phyloP scores from a whole-genome alignment of 2,113 vertebrate species.

The Geococcyx californianus region DNA sequence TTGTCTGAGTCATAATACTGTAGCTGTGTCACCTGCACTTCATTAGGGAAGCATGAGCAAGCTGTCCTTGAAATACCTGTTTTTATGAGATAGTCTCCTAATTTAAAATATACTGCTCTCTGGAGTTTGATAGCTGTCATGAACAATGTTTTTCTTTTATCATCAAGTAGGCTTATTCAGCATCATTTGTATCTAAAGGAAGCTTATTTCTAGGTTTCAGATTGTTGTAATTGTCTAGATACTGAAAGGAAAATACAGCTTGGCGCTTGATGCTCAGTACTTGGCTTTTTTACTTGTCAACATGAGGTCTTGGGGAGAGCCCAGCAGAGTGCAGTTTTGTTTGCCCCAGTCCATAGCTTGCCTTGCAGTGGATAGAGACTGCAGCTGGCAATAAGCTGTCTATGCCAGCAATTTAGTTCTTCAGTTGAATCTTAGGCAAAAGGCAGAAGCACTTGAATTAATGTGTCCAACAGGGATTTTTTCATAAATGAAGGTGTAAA shows the following conservation, averaged over 20 bases:
- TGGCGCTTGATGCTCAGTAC: background rate
- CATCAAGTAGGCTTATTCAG: constrained; percentile 18
- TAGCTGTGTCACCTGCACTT: constrained; percentile 35
- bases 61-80: constrained; percentile 61
- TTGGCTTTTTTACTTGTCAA: background rate
- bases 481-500: background rate
- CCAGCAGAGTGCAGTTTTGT: background rate
- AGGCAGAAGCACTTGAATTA: background rate
- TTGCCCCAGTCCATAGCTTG: background rate
- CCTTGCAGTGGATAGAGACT: background rate
- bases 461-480: background rate
- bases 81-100: constrained; percentile 28
- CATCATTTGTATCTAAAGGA: background rate
- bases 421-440: background rate
- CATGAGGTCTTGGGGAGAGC: background rate
- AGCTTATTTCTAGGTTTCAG: background rate
- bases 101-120: constrained; percentile 37
- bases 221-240: background rate
- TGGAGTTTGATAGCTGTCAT: constrained; percentile 27
- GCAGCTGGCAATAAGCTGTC: background rate
- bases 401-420: background rate
- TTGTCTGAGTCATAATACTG: constrained; percentile 7
- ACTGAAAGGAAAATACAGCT: background rate
- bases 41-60: background rate
- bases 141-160: background rate